Conservation (phyloP, 2,797 vertebrate genomes). For the Spinus olivaceus region DNA sequence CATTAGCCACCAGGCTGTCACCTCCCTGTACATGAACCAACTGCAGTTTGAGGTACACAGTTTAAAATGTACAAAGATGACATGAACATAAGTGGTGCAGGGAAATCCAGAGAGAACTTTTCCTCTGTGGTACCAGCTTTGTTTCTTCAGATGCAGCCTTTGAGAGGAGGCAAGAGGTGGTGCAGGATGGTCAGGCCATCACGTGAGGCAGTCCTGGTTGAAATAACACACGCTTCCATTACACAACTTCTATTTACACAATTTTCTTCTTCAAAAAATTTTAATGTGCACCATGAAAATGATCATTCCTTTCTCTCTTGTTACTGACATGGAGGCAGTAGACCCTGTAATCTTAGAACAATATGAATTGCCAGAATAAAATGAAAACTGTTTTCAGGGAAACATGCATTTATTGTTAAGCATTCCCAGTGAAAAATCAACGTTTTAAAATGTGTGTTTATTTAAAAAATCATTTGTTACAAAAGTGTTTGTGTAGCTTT, state of each 20-base stretch:
- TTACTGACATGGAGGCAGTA: background rate
- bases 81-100: fast-evolving
- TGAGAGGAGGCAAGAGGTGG: background rate
- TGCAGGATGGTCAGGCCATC: background rate
- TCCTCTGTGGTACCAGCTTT: fast-evolving
- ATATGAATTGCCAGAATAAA: slow-evolving; percentile 51
- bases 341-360: background rate
- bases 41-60: fast-evolving
- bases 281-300: background rate
- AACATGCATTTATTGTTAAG: slow-evolving; percentile 79
- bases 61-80: background rate
- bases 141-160: background rate
- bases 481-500: slow-evolving; percentile 75
- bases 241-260: background rate
- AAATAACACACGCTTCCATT: background rate
- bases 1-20: background rate
- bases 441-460: slow-evolving; percentile 78
- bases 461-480: slow-evolving; percentile 78
- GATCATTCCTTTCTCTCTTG: background rate
- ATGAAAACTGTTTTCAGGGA: slow-evolving; percentile 69
- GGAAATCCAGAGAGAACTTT: background rate
- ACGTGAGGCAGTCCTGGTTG: background rate
- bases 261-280: background rate
- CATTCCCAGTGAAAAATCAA: slow-evolving; percentile 79
- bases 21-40: background rate